Base-by-base conservation (phyloP, 1,140 invertebrate species). In the Pachyrhynchus sulphureomaculatus region DNA sequence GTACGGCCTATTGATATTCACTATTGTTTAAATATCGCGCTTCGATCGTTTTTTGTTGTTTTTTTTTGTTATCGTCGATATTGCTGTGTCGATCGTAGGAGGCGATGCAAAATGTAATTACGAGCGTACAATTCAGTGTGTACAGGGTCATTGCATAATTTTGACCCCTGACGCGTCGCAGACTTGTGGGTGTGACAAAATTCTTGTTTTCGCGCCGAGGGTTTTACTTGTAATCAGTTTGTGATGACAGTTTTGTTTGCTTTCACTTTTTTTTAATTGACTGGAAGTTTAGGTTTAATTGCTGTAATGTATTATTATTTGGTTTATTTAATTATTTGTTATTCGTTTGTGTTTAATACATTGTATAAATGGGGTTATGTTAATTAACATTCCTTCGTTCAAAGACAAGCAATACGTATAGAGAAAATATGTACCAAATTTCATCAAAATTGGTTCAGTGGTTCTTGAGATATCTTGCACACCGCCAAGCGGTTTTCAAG, bases 1-100 rank as follows among this genome's bases (percentile, higher is more conserved):
- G 45, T 66, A 62, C 64, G 48, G 53, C 48, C 61, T 45, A 68
- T 68, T 68, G 64, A 65, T 68, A 68, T 68, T 68, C 67, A 68
- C 64, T 58, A 68, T 68, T 68, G 67, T 68, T 58, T 62, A 59
- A 56, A 55, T 48, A 65, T 62, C 58, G 48, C 42, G 52, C 49
- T 39, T 45, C 58, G 39, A 55, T 62, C 45, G 41, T 62, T 59
- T 21, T 54, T 49, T 33, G 5, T 32, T 18, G 15, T 23, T 4
- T 48, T 32, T 48, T 48, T 29, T 26, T 48, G 12, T 10, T 45
- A 10, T 23, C 9, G 53, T 56, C 44, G 55, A 36, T 51, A 52
- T 34, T 45, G 32, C 36, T 24, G 39, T 39, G 55, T 36, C 13
- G 36, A n/a, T 33, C 23, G 45, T 33, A 48, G 34, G 53, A 42